Base-by-base conservation (phyloP, 2,888 invertebrate genomes). In the Melanargia galathea region DNA sequence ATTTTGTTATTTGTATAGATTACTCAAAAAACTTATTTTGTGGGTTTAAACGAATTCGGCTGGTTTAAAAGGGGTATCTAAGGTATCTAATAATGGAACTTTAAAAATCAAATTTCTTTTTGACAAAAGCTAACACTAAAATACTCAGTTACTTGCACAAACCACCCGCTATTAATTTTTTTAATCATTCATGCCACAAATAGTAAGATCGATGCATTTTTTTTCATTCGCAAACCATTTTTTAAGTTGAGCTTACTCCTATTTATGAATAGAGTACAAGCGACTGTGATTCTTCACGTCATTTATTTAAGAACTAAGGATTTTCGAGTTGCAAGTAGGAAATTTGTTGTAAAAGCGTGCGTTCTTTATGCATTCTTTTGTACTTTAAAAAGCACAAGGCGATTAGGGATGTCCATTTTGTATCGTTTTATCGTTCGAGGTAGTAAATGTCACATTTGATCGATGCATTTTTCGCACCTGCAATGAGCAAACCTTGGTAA, bases 401-500 rank as follows among this genome's bases (percentile, higher is more conserved):
- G 87, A 90, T 90, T 89, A 87, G 84, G 83, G 79, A 82, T 89
- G 90, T 87, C 85, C 87, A 81, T 87, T 86, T 82, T 83, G 86
- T 86, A 71, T 74, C 74, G 79, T 83, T 84, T 85, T 85, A 81
- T 80, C 71, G 75, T 77, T 71, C 71, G 73, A 73, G 80, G 79
- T 75, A 79, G 79, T 86, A 82, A 88, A 87, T 84, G 90, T 82
- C 88, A 88, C 76, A 75, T 70, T 79, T 90, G 90, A 90, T 90
- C 73, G 87, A 90, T 90, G 81, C 75, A 70, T 61, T 49, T 65
- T 72, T 79, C 71, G 76, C 88, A 89, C 87, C 88, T 89, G 56
- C 56, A 57, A 45, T 45, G 18, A 57, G 45, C 18, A 57, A 20
- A 26, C n/a, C 24, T 22, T 33, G 20, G 20, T 22, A 54, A 8